Percentiles rank a stretch among this genome's conserved stretches.
These are phyloP conservation scores for Zeuzera pyrina DNA, from an alignment of 2,888 invertebrate genomes.

Conservation along the genomic window DNA sequence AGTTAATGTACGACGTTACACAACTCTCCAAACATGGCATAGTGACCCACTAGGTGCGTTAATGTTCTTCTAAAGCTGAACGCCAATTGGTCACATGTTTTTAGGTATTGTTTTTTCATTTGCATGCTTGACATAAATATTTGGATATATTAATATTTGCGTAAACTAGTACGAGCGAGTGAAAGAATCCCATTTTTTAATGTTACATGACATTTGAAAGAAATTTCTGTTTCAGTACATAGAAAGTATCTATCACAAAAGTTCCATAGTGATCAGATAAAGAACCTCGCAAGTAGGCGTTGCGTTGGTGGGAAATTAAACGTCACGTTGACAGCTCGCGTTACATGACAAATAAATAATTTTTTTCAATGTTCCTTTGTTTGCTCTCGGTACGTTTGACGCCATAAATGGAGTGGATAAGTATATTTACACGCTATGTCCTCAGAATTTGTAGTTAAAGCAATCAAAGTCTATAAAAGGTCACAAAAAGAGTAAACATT, in stretches of 20 bases:
- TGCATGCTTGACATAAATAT: too few species aligned
- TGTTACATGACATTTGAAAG: too few species aligned
- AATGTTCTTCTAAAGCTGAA: too few species aligned
- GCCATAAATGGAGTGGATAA: slow-evolving; percentile 22
- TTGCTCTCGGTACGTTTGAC: slow-evolving; percentile 25
- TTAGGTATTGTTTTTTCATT: too few species aligned
- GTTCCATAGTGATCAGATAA: slow-evolving; percentile 7
- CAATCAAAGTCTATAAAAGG: too few species aligned
- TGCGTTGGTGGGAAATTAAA: slow-evolving; percentile 31
- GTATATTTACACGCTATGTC: slow-evolving; percentile 23
- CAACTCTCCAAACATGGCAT: slow-evolving; percentile 25
- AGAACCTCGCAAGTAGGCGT: slow-evolving; percentile 4
- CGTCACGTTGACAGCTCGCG: slow-evolving; percentile 29
- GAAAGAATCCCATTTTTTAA: too few species aligned
- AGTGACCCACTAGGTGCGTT: slow-evolving; percentile 25
- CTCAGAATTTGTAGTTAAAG: background rate
- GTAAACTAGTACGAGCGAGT: too few species aligned
- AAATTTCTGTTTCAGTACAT: too few species aligned
- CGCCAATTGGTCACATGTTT: too few species aligned
- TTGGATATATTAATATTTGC: too few species aligned
- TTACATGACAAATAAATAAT: slow-evolving; percentile 16
- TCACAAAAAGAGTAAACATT: too few species aligned
- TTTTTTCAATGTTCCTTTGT: slow-evolving; percentile 18
- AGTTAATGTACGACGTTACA: slow-evolving; percentile 14
- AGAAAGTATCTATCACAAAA: slow-evolving; percentile 6